Evolutionary conservation across 2,888 invertebrate genomes (phyloP).

Genomic region (Agrochola macilenta): DNA sequence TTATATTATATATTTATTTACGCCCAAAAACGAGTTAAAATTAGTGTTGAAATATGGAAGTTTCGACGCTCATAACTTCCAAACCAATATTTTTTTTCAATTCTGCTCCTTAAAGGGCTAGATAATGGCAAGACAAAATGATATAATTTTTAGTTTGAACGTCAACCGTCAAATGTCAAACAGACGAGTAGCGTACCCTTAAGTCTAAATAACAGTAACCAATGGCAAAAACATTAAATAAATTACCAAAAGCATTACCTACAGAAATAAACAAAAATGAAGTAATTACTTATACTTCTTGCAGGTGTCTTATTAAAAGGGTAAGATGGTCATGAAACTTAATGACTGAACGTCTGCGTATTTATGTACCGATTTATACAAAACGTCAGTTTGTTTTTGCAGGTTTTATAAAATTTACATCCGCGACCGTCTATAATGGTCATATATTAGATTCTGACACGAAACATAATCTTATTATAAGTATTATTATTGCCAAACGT

Average conservation of each 20-base stretch:
- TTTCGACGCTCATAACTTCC: too few species aligned
- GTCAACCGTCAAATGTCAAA: too few species aligned
- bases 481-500: background rate
- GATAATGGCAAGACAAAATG: too few species aligned
- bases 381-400: slow-evolving; percentile 1
- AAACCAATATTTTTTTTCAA: too few species aligned
- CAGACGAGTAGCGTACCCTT: too few species aligned
- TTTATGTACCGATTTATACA: background rate
- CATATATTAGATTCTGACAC: background rate
- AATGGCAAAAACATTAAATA: background rate
- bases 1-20: too few species aligned
- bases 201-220: too few species aligned
- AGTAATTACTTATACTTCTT: background rate
- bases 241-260: slow-evolving; percentile 2
- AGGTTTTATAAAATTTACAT: slow-evolving; percentile 15
- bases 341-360: background rate
- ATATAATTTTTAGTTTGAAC: too few species aligned
- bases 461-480: background rate
- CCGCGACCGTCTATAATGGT: background rate
- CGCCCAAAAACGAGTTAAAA: too few species aligned
- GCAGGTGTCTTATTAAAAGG: background rate
- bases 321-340: background rate
- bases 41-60: too few species aligned
- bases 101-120: too few species aligned
- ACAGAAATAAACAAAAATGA: too few species aligned